Percentiles rank a stretch among this genome's conserved stretches.
phyloP scores from a whole-genome alignment of 2,113 vertebrate genomes.

The Nanorana parkeri region DNA sequence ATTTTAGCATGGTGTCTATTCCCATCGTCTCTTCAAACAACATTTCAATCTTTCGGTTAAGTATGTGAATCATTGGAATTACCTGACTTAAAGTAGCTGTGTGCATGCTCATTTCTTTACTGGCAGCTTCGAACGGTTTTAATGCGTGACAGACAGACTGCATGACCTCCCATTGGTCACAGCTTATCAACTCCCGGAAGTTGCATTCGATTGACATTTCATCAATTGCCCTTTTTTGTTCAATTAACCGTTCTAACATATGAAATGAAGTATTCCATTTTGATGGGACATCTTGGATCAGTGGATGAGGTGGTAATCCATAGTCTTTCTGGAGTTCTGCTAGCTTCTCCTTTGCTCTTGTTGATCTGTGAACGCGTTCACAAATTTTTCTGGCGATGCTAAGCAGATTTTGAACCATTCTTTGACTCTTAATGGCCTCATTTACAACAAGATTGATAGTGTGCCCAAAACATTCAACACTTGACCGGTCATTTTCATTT shows the following conservation, averaged over 20 bases:
- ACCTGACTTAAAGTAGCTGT: conserved; percentile 92
- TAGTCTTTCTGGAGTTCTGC: conserved; percentile 84
- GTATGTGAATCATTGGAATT: conserved; percentile 96
- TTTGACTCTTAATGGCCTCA: conserved; percentile 97
- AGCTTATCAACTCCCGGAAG: conserved; percentile 93
- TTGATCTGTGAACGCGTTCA: conserved; percentile 90
- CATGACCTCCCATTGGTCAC: conserved; percentile 98
- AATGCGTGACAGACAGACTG: conserved; percentile 92
- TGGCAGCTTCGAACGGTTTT: conserved; percentile 91
- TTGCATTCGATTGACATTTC: conserved; percentile 92
- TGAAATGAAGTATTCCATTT: conserved; percentile 92
- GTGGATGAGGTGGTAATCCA: conserved; percentile 85
- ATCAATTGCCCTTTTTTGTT: conserved; percentile 91
- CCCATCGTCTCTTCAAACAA: conserved; percentile 95
- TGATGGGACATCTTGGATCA: conserved; percentile 92
- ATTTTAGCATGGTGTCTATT: conserved; percentile 95
- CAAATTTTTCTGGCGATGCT: conserved; percentile 95
- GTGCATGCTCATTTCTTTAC: conserved; percentile 89
- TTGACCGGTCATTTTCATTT: conserved; percentile 84
- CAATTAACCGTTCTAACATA: conserved; percentile 93
- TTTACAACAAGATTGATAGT: conserved; percentile 89
- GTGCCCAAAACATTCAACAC: conserved; percentile 92
- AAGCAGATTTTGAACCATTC: conserved; percentile 94
- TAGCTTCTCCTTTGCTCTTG: conserved; percentile 87
- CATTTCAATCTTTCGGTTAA: conserved; percentile 92